Base-by-base conservation (phyloP, 1,140 invertebrate genomes). In the Polypedilum pembai region DNA sequence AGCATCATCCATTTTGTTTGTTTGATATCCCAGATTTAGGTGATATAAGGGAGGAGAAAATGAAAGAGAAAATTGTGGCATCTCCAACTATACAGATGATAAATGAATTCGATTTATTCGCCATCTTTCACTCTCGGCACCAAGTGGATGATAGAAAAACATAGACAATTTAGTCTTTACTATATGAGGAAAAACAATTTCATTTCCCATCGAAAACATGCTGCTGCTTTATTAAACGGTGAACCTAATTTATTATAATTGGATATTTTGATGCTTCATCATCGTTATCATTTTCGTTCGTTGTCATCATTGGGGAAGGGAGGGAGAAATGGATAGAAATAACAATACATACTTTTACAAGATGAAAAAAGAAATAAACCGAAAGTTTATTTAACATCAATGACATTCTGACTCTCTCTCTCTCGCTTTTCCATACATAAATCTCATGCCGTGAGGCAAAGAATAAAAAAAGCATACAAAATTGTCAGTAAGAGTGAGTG, bases 371-470 rank as follows among this genome's bases (percentile, higher is more conserved):
- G 45, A 56, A 56, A 56, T 56, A 56, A 69, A 69, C 17, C 15
- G 17, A 69, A 69, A 69, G 65, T 69, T 69, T 69, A 69, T 69
- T 69, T 69, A 69, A 69, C 65, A 21, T 69, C 17, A 69, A 69
- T 69, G 65, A 69, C 65, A 69, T 69, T 69, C 10, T 69, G 65
- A 18, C 65, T 20, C 24, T 5, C 24, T 33, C 24, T 33, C 1
- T 33, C 24, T 33, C 24, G 24, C 24, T 33, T 33, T 33, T 33
- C 5, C 24, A 33, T 33, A 33, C 12, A 69, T 69, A 69, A 69
- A 69, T 69, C 65, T 15, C n/a, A 56, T 56, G 45, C 45, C 45
- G 45, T 56, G 45, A 56, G 45, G 12, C 12, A 15, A 56, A 33
- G 24, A 33, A 33, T 33, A 33, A 33, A 33, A 33, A 56, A 56